Evolutionary conservation across 2,797 vertebrate species (phyloP), one percentile per base, ranked within the genome.

Genomic region (Carcharodon carcharias): DNA sequence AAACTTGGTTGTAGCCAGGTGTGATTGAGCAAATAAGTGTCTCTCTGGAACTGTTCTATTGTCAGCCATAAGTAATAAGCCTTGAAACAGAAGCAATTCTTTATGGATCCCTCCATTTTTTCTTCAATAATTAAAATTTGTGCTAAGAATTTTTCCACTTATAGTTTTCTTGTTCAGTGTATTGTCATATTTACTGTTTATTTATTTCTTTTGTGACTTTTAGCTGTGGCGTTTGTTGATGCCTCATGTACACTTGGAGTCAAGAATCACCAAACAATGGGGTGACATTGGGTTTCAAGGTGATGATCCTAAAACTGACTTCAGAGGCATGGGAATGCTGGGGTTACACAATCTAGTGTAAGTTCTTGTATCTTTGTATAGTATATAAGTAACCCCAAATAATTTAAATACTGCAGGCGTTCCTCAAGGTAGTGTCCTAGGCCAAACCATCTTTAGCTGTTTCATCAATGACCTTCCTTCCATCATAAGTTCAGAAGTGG

Each of bases 251-350:
- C 98, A 97, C 82, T 97, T 99, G 97, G 99, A 98, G 96, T 98
- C 98, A 65, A 98, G 99, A 97, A 98, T 99, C 97, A 99, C 98
- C 95, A 99, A 99, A 97, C 99, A 99, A 97, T 99, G 99, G 99
- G 99, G 98, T 96, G 98, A 99, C 97, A 99, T 99, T 88, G 99
- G 99, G 96, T 99, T 99, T 97, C 99, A 99, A 97, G 99, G 99
- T 2, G 99, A 99, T 35, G 99, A 99, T 96, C 99, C 99, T 56
- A 99, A 99, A 98, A 99, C 99, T 18, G 99, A 99, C 98, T 99
- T 99, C 97, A 98, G 99, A 98, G 99, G 99, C 97, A 99, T 99
- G 99, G 99, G 99, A 96, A 97, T 99, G 97, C 98, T 99, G 96
- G 99, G 99, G 92, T 97, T 99, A 21, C 98, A 98, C 96, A 99